These are phyloP conservation scores for Bergia puertoricense DNA, from an alignment of 92 coral and sea anemone genomes.

Conservation along the genomic window DNA sequence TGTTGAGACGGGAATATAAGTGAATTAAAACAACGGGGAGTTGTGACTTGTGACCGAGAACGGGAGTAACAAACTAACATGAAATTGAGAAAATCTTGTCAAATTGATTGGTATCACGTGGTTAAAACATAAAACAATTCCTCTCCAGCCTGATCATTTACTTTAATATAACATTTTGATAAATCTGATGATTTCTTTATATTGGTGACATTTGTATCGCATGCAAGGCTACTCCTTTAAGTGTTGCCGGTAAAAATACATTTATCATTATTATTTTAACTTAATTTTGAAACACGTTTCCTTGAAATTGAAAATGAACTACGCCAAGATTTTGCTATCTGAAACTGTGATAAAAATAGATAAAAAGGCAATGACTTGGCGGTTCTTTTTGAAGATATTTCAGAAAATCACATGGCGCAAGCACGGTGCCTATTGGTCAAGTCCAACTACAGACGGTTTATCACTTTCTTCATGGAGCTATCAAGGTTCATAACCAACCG, in stretches of 20 bases:
- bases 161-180: background rate
- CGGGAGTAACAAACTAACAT: too few relatives aligned
- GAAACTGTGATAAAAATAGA: constrained; percentile 34
- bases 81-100: background rate
- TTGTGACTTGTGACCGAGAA: too few relatives aligned
- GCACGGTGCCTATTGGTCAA: constrained; percentile 24
- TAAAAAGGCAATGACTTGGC: constrained; percentile 39
- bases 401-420: constrained; percentile 29
- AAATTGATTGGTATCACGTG: background rate
- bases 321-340: constrained; percentile 20
- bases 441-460: constrained; percentile 6
- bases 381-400: constrained; percentile 46
- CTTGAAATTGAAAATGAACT: constrained; percentile 27
- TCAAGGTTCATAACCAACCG: constrained; percentile 8
- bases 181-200: background rate
- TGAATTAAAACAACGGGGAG: background rate
- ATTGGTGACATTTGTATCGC: background rate
- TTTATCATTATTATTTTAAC: background rate
- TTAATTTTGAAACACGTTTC: constrained; percentile 23
- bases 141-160: background rate
- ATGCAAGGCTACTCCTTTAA: background rate
- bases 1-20: constrained; percentile 9
- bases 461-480: constrained; percentile 24
- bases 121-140: background rate
- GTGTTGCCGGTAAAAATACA: background rate